Evolutionary conservation across 2,888 invertebrate genomes (phyloP), one percentile per base, ranked within the genome.

Genomic region (Candidula unifasciata): DNA sequence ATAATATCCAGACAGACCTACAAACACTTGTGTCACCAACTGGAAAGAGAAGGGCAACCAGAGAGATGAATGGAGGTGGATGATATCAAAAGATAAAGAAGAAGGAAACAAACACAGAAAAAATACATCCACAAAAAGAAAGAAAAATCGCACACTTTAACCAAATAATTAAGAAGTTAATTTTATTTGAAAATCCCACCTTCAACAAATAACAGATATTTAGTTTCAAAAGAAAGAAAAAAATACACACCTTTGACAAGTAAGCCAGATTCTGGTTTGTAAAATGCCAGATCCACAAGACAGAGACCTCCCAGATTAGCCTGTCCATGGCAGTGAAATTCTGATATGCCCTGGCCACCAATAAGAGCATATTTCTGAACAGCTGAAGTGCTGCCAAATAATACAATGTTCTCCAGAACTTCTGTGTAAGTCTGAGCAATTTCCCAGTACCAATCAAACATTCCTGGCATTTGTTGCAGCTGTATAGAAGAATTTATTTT

Each of bases 401-500:
- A 88, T 83, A 91, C 90, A 81, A 93, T 91, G 80, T 92, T 91
- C n/a, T 91, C 90, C 60, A 93, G 87, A 60, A 91, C 87, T 77
- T 93, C 92, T 2, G 91, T 89, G 88, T 93, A 93, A 0, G 90
- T 91, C 68, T 92, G 88, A 37, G 91, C 93, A 6, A 93, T 91
- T 87, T 93, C 93, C 93, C 93, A 93, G 76, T 92, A 92, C 93
- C 93, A 93, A 57, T 92, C 92, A 85, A 90, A 90, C 10, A 93
- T 85, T 35, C 93, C 93, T 33, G 91, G 90, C 8, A 86, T 87
- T 5, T 91, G 90, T 37, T 87, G 85, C 80, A 88, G 84, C 90
- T 91, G 83, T 24, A 16, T 35, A 33, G 60, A 57, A 33, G 10
- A 77, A 5, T 35, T 18, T 60, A 60, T 33, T 37, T 24, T 77